These are phyloP conservation scores for Gallinago paraguaiae DNA, from an alignment of 2,113 vertebrate species.

Conservation along the genomic window DNA sequence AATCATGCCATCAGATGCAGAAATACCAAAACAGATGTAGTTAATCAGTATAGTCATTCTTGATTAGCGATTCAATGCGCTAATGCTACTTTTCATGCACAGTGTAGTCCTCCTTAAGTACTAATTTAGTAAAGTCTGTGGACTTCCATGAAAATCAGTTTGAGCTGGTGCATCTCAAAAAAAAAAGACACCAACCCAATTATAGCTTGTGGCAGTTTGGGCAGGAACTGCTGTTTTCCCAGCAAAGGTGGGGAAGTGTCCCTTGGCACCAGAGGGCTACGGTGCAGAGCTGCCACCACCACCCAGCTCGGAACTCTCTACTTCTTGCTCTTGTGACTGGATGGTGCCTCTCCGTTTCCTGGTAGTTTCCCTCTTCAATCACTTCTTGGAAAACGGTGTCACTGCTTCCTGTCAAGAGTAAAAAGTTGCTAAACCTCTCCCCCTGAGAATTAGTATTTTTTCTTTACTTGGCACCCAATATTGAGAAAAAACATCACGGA, in stretches of 20 bases:
- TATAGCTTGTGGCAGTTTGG: background rate
- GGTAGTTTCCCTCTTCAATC: background rate
- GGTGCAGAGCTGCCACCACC: background rate
- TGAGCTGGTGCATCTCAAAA: background rate
- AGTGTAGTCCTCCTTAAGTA: background rate
- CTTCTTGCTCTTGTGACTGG: background rate
- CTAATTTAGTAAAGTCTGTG: background rate
- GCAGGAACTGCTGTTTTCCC: background rate
- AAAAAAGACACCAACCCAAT: background rate
- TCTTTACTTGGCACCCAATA: background rate
- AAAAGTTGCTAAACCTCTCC: background rate
- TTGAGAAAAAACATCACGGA: background rate
- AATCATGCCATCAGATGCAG: background rate
- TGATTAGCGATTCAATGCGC: background rate
- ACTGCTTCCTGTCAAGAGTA: background rate
- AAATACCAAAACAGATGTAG: background rate
- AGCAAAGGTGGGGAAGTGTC: background rate
- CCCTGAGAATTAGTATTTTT: background rate
- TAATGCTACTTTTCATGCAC: background rate
- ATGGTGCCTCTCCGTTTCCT: background rate
- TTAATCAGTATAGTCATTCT: background rate
- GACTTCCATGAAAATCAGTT: background rate
- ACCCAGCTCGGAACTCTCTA: background rate
- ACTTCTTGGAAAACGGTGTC: constrained; percentile 6
- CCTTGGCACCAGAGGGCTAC: rapidly evolving